Evolutionary conservation across 2,888 invertebrate genomes (phyloP).

Genomic region (Isotomurus palustris): DNA sequence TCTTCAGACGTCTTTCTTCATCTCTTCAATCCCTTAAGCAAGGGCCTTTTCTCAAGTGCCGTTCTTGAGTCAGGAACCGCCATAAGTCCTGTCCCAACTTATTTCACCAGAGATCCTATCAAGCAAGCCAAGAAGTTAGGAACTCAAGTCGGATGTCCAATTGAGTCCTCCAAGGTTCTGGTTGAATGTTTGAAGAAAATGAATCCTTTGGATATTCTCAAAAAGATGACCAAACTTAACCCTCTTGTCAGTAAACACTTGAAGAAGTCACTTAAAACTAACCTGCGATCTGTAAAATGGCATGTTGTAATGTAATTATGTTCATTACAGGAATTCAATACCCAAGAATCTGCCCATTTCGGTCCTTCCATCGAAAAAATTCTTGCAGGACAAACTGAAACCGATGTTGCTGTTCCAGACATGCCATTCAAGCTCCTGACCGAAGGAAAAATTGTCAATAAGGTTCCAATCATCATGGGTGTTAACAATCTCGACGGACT

Average conservation of each 20-base stretch:
- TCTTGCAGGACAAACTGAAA: constrained; percentile 23
- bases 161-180: constrained; percentile 18
- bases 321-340: constrained; percentile 9
- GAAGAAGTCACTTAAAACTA: not conserved
- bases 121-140: constrained; percentile 34
- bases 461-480: constrained; percentile 31
- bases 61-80: constrained; percentile 17
- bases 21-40: constrained; percentile 12
- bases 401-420: constrained; percentile 26
- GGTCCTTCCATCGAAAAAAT: constrained; percentile 33
- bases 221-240: constrained; percentile 16
- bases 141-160: constrained; percentile 32
- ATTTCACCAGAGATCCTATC: constrained; percentile 29
- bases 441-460: constrained; percentile 28
- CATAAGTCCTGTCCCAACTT: constrained; percentile 18
- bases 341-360: constrained; percentile 12
- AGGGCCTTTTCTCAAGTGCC: constrained; percentile 20
- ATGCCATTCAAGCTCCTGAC: constrained; percentile 27
- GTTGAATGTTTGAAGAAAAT: constrained; percentile 33
- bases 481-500: constrained; percentile 24
- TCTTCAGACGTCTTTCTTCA: constrained; percentile 22
- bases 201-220: constrained; percentile 18
- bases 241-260: constrained; percentile 2
- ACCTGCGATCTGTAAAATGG: not conserved
- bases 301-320: not conserved